Base-by-base conservation (phyloP, 2,888 invertebrate species). In the Oscheius sp. region DNA sequence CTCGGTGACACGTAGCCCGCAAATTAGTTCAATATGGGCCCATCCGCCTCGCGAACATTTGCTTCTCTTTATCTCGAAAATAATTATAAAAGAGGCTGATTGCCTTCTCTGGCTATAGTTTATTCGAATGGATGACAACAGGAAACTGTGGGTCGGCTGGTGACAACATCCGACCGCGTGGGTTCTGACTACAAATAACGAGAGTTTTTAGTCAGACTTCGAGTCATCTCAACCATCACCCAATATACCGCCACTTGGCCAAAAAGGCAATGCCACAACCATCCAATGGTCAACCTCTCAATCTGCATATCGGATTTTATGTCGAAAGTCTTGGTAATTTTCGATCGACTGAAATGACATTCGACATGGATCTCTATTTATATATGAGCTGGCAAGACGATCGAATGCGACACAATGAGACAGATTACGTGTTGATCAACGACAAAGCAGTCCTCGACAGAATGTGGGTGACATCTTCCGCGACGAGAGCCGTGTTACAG, bases 331-430 rank as follows among this genome's bases (percentile, higher is more conserved):
- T 84, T 29, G 85, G 85, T 13, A 84, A 84, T 69, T 84, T 84
- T 70, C 76, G 82, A 16, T 78, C 82, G 0, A 84, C 82, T 3
- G 84, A 84, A 72, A 84, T 84, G 84, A 81, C 85, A 1, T 85
- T 81, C 61, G 84, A 85, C 68, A 82, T 85, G 77, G 85, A 85
- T 68, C 72, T 85, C 70, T 85, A 85, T 74, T 69, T 85, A n/a
- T 85, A 85, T 64, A 83, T 84, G 83, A 74, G 74, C n/a, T 85
- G 85, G 85, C 74, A 73, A 52, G 85, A 85, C 66, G 77, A 76
- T 12, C 52, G 69, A 0, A 73, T 84, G 77, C 27, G 49, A 9
- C 85, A 85, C 76, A 82, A 84, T 58, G 61, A 78, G 16, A 69
- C 77, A 1, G 84, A 81, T 41, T 77, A 84, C 59, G 69, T 85